Evolutionary conservation across 2,888 invertebrate species (phyloP).

Genomic region (Podotricha telesiphe): DNA sequence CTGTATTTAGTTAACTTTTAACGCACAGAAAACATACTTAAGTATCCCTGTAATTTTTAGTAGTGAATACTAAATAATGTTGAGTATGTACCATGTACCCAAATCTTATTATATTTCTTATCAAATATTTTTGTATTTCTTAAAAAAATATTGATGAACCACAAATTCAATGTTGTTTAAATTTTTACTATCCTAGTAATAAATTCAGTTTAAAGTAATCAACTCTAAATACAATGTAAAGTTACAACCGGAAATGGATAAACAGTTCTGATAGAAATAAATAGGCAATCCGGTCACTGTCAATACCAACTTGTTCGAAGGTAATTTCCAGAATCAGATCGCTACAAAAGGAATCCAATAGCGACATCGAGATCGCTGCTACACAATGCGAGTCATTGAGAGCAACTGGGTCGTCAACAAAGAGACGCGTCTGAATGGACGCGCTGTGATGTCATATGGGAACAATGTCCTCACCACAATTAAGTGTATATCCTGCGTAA

Average conservation of each 20-base stretch:
- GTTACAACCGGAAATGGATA: neutral
- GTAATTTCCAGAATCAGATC: conserved; percentile 7
- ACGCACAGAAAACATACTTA: neutral
- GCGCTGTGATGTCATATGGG: conserved; percentile 53
- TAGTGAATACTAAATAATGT: neutral
- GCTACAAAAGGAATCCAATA: conserved; percentile 46
- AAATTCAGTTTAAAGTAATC: neutral
- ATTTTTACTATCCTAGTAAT: neutral
- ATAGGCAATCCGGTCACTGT: conserved; percentile 26
- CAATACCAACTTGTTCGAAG: conserved; percentile 11
- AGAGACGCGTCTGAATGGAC: conserved; percentile 60
- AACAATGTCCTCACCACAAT: conserved; percentile 61
- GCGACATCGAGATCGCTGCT: conserved; percentile 49
- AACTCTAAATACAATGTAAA: neutral
- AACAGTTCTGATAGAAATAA: conserved; percentile 15
- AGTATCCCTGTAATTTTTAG: too few relatives aligned
- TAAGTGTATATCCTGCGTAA: conserved; percentile 49
- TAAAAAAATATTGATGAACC: too few relatives aligned
- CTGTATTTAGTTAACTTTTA: conserved; percentile 28
- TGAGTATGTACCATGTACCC: too few relatives aligned
- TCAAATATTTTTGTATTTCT: too few relatives aligned
- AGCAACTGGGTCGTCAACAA: conserved; percentile 63
- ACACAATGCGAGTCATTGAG: conserved; percentile 59
- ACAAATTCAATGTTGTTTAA: too few relatives aligned
- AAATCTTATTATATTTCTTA: too few relatives aligned